These are phyloP conservation scores for Acrossocheilus wenchowensis DNA, from an alignment of 2,797 vertebrate species.

Conservation along the genomic window DNA sequence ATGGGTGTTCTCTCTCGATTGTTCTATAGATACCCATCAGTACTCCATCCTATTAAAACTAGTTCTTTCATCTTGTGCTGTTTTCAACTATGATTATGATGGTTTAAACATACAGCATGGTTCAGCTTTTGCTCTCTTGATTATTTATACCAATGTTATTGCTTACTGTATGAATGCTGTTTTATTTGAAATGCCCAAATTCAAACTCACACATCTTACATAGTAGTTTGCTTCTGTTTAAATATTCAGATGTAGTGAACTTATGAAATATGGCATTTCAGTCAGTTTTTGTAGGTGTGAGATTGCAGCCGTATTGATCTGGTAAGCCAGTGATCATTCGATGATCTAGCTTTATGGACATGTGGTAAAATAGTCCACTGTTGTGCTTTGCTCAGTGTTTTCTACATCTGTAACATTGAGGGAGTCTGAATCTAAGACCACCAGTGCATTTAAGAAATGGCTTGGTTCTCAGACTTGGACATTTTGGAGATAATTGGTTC, in stretches of 20 bases:
- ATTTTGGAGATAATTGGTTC: slow-evolving; percentile 50
- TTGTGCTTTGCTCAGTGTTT: slow-evolving; percentile 2
- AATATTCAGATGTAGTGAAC: neutral
- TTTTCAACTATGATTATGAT: neutral
- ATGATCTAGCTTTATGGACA: neutral
- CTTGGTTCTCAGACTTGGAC: slow-evolving; percentile 7
- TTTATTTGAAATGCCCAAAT: neutral
- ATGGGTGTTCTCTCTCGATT: slow-evolving; percentile 51
- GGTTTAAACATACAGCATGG: neutral
- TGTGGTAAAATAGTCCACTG: neutral
- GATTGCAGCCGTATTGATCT: slow-evolving; percentile 18
- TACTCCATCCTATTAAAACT: slow-evolving; percentile 18
- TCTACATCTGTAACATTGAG: neutral
- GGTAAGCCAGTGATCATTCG: neutral
- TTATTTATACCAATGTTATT: neutral
- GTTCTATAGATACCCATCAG: slow-evolving; percentile 48
- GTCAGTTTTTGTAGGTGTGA: neutral
- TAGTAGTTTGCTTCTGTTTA: neutral
- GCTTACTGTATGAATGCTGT: neutral
- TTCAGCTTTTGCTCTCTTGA: neutral
- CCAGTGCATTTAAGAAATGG: slow-evolving; percentile 23
- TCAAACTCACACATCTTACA: neutral
- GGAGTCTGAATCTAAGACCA: slow-evolving; percentile 17
- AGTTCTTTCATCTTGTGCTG: slow-evolving; percentile 11
- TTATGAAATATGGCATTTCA: neutral